Percentiles rank a stretch among this genome's conserved stretches.
These are phyloP conservation scores for Nemotelus pantherinus DNA, from an alignment of 2,888 invertebrate species.

Conservation along the genomic window DNA sequence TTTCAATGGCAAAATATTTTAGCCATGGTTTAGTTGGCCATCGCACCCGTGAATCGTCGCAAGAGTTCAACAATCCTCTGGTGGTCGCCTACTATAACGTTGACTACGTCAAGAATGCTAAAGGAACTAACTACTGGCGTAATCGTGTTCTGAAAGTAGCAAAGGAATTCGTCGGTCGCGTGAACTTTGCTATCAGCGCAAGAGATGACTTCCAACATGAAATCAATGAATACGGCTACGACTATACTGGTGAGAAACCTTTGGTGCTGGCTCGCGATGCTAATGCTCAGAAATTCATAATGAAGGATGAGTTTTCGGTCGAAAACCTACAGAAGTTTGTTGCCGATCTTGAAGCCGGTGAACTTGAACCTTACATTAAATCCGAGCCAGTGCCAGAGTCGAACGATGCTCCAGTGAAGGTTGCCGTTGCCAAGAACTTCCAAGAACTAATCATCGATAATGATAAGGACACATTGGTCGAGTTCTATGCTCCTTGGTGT, in stretches of 20 bases:
- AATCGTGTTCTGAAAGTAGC: slow-evolving; percentile 90
- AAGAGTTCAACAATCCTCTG: slow-evolving; percentile 88
- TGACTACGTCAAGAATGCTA: slow-evolving; percentile 95
- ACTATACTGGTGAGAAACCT: slow-evolving; percentile 89
- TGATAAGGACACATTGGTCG: slow-evolving; percentile 91
- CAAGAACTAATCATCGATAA: slow-evolving; percentile 91
- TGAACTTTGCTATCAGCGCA: slow-evolving; percentile 89
- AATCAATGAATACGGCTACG: slow-evolving; percentile 92
- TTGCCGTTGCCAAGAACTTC: slow-evolving; percentile 97
- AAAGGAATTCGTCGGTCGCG: slow-evolving; percentile 64
- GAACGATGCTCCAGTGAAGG: slow-evolving; percentile 83
- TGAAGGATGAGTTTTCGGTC: slow-evolving; percentile 89
- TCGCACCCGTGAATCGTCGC: slow-evolving; percentile 83
- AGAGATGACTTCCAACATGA: slow-evolving; percentile 95
- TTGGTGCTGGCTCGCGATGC: slow-evolving; percentile 84
- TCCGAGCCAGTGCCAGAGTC: slow-evolving; percentile 91
- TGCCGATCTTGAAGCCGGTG: slow-evolving; percentile 81
- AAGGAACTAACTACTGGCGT: slow-evolving; percentile 99
- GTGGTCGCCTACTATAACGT: slow-evolving; percentile 93
- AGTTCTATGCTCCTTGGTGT: slow-evolving; percentile 99
- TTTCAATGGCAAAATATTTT: slow-evolving; percentile 39
- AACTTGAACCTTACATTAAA: slow-evolving; percentile 91
- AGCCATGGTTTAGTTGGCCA: slow-evolving; percentile 94
- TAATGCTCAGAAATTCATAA: slow-evolving; percentile 87
- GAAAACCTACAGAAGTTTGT: slow-evolving; percentile 87